Conservation (phyloP, 1,140 invertebrate species). For the Brachionus paranguensis region DNA sequence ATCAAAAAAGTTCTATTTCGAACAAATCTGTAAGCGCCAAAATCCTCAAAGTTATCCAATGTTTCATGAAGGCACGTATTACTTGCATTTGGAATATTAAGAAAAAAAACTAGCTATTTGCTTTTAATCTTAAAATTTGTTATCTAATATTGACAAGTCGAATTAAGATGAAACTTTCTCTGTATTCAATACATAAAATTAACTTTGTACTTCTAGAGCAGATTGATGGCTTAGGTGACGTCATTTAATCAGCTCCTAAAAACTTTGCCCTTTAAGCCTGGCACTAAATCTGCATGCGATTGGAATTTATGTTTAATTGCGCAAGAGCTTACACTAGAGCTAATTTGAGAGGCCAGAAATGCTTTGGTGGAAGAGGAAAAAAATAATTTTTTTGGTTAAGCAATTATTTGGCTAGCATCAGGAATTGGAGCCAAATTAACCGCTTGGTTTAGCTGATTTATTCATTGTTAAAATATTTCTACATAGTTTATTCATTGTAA, state of each 20-base stretch:
- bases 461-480: conserved; percentile 17
- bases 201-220: not conserved
- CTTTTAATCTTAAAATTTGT: not conserved
- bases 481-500: not conserved
- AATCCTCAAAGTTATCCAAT: not conserved
- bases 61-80: not conserved
- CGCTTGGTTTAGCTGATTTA: conserved; percentile 12
- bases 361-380: not conserved
- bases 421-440: not conserved
- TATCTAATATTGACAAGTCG: not conserved
- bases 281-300: not conserved
- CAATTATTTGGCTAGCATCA: not conserved
- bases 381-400: not conserved
- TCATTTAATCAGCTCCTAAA: not conserved
- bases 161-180: not conserved
- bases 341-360: not conserved
- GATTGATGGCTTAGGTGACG: not conserved
- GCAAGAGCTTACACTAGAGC: not conserved
- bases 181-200: not conserved
- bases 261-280: not conserved
- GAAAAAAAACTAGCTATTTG: not conserved
- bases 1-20: not conserved
- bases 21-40: not conserved
- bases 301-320: not conserved
- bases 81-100: not conserved